These are phyloP conservation scores for Chelonoidis abingdonii DNA, from an alignment of 2,113 vertebrate genomes.

Conservation along the genomic window DNA sequence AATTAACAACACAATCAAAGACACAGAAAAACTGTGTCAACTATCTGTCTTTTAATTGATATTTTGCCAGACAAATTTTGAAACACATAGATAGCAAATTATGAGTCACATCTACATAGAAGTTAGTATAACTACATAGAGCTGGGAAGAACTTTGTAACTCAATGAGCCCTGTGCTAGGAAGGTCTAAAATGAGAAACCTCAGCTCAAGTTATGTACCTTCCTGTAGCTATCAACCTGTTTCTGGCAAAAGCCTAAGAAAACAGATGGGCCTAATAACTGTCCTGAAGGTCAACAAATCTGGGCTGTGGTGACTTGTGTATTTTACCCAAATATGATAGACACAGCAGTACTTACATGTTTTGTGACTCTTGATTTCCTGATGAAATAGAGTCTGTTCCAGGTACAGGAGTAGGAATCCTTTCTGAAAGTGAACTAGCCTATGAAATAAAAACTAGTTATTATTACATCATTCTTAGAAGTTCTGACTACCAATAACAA, in stretches of 20 bases:
- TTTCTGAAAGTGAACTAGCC: constrained; percentile 85
- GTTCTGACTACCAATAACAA: not conserved
- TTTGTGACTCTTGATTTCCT: constrained; percentile 79
- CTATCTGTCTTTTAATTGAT: not conserved
- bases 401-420: constrained; percentile 84
- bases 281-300: not conserved
- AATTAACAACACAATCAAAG: not conserved
- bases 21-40: not conserved
- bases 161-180: not conserved
- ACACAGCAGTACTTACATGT: constrained; percentile 76
- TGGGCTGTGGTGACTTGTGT: not conserved
- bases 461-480: not conserved
- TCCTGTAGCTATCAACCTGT: not conserved
- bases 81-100: not conserved
- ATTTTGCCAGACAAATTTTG: not conserved
- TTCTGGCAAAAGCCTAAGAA: not conserved
- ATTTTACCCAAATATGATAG: not conserved
- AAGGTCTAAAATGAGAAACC: not conserved
- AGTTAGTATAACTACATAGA: not conserved
- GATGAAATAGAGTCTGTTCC: constrained; percentile 68
- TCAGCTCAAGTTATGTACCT: not conserved
- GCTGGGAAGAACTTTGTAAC: not conserved
- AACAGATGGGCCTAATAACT: not conserved
- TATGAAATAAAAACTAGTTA: constrained; percentile 61
- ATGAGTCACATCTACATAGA: not conserved